Percentiles rank a stretch among this genome's conserved stretches.
These are phyloP conservation scores for Semotilus atromaculatus DNA, from an alignment of 2,797 vertebrate species.

Conservation along the genomic window DNA sequence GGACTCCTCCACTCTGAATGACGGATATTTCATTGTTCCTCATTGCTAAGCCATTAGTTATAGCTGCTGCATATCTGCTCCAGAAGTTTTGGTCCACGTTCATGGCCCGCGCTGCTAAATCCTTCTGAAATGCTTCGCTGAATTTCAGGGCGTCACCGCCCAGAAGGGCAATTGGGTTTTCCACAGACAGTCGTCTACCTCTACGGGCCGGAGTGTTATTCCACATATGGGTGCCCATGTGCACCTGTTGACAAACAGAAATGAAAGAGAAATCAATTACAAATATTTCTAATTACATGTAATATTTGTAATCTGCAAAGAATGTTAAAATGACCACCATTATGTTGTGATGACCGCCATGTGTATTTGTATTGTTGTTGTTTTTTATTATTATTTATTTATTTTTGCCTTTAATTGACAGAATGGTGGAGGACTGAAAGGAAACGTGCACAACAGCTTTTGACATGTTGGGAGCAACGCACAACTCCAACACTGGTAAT, in stretches of 20 bases:
- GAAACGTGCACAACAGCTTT: neutral
- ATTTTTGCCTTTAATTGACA: neutral
- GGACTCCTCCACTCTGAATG: constrained; percentile 93
- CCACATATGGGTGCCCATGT: constrained; percentile 99
- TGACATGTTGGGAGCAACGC: neutral
- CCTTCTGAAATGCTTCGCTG: constrained; percentile 94
- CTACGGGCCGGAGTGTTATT: constrained; percentile 92
- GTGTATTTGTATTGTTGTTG: neutral
- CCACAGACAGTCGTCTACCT: constrained; percentile 92
- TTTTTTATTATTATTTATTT: neutral
- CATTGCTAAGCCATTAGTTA: constrained; percentile 92
- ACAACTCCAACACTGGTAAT: neutral
- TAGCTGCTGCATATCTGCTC: constrained; percentile 94
- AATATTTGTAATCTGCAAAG: neutral
- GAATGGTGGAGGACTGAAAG: neutral
- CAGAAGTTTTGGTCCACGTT: constrained; percentile 93
- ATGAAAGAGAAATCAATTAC: constrained; percentile 70
- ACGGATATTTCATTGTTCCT: constrained; percentile 99
- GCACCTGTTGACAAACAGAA: constrained; percentile 81
- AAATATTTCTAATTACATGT: too few relatives aligned
- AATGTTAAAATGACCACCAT: neutral
- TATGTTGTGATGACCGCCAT: neutral
- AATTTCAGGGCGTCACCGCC: constrained; percentile 91
- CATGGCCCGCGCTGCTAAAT: constrained; percentile 91
- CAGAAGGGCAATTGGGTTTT: constrained; percentile 92